Evolutionary conservation across 2,888 invertebrate species (phyloP), one percentile per base, ranked within the genome.

Genomic region (Bursaphelenchus okinawaensis): DNA sequence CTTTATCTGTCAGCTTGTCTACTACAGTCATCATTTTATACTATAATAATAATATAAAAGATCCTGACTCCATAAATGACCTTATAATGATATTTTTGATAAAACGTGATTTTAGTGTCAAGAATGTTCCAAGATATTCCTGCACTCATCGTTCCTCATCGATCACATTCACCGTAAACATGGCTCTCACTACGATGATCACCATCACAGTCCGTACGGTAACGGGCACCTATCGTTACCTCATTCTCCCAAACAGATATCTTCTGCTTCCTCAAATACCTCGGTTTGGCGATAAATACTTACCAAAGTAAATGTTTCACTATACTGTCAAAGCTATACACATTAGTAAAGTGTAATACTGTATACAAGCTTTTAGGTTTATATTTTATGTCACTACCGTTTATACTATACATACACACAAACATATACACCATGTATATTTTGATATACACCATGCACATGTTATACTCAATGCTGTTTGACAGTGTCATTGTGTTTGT

Each of bases 101-200:
- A n/a, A n/a, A n/a, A n/a, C n/a, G n/a, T 19, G 19, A 40, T 71
- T 64, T 19, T 28, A 71, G 71, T 71, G 71, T 55, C 60, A 73
- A 24, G 69, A 70, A 31, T 71, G 71, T 31, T 65, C 65, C 12
- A 71, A 71, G 55, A 29, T 70, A 8, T 71, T 71, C 55, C 40
- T 71, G 23, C 71, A 71, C 57, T 27, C 52, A 51, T 61, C 68
- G 19, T 71, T 71, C 60, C 62, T 71, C 24, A 29, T 50, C 22
- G 71, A 71, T 16, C 71, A 71, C 59, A 71, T 71, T 55, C 62
- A 73, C 31, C 68, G 73, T 27, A 68, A 66, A 54, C 71, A 71
- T 62, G 52, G 66, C 12, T 61, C 68, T 7, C 63, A 67, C 23
- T 24, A 24, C 19, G 24, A 54, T 24, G 26, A 54, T 12, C 54